Evolutionary conservation across 2,113 vertebrate genomes (phyloP).

Genomic region (Engraulis encrasicolus): DNA sequence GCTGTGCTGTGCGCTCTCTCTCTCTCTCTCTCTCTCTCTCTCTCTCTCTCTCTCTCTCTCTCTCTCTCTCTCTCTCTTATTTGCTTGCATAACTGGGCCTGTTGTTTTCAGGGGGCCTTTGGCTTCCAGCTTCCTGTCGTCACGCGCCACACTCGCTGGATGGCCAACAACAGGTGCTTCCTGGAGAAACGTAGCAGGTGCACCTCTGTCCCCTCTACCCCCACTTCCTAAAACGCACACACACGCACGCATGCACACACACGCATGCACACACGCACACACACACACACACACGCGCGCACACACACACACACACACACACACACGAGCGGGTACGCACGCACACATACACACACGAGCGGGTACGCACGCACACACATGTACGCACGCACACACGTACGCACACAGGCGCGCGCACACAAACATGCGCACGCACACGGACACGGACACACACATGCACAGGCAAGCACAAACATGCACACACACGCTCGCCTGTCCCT

Average conservation of each 20-base stretch:
- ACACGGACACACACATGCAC: background rate
- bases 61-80: background rate
- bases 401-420: no score
- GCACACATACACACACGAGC: no score
- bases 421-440: background rate
- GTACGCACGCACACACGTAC: no score
- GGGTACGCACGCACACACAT: background rate
- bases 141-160: constrained; percentile 56
- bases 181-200: constrained; percentile 69
- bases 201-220: constrained; percentile 37
- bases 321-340: no score
- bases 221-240: no score
- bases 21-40: background rate
- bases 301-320: no score
- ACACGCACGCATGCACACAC: constrained; percentile 22
- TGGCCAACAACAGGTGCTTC: constrained; percentile 73
- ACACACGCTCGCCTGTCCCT: background rate
- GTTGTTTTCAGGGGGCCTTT: constrained; percentile 19
- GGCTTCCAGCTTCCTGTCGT: constrained; percentile 61
- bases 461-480: no score
- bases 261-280: constrained; percentile 14
- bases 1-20: constrained; percentile 32
- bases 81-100: no score
- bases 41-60: background rate
- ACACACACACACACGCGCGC: background rate